Percentiles rank a stretch among this genome's conserved stretches.
phyloP scores from a whole-genome alignment of 2,888 invertebrate genomes.

The Aphidoletes aphidimyza region DNA sequence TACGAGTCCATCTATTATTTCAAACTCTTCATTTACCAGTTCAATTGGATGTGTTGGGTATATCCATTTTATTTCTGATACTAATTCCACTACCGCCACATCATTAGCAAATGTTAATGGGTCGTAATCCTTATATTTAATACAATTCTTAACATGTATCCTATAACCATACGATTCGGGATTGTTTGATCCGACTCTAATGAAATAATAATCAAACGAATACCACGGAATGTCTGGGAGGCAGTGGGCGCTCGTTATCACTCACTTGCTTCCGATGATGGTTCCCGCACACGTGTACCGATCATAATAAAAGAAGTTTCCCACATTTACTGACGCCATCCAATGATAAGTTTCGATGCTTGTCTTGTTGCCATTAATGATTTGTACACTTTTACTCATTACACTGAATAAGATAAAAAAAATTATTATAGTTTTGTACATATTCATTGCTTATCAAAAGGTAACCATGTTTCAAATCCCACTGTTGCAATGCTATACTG shows the following conservation, averaged over 20 bases:
- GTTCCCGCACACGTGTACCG: conserved; percentile 21
- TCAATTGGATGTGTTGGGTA: conserved; percentile 21
- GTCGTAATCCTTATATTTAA: background rate
- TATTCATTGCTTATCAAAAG: too few relatives aligned
- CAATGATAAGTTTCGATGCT: background rate
- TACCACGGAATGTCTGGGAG: background rate
- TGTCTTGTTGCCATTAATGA: conserved; percentile 31
- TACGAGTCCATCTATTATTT: background rate
- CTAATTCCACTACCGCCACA: background rate
- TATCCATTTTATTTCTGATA: background rate
- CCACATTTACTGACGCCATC: background rate
- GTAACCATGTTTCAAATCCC: too few relatives aligned
- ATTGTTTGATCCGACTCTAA: conserved; percentile 30
- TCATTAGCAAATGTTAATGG: background rate
- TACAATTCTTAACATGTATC: background rate
- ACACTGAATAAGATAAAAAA: conserved; percentile 43
- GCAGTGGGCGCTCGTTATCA: conserved; percentile 8
- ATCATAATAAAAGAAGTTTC: background rate
- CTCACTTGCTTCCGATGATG: background rate
- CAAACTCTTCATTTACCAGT: background rate
- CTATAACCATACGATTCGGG: background rate
- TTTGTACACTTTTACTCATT: conserved; percentile 1
- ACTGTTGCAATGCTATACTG: too few relatives aligned
- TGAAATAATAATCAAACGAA: background rate
- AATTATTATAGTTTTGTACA: conserved; percentile 32